Evolutionary conservation across 1,140 invertebrate genomes (phyloP).

Genomic region (Drosophila sturtevanti): DNA sequence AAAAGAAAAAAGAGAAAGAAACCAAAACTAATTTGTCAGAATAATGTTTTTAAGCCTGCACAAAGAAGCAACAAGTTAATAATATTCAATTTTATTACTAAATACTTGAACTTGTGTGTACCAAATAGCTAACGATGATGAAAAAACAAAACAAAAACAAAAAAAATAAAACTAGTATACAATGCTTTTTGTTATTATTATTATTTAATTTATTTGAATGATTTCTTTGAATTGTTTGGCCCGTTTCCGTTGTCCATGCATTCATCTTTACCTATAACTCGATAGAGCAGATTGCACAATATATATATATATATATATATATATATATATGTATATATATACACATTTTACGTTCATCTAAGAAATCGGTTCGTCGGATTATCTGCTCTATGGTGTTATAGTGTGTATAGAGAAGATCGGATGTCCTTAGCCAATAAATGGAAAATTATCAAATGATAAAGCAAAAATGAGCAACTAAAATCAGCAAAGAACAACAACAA

Average conservation of each 20-base stretch:
- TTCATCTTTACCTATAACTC: background rate
- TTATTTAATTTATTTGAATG: slow-evolving; percentile 9
- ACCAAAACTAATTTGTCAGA: slow-evolving; percentile 6
- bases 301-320: background rate
- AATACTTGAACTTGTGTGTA: slow-evolving; percentile 14
- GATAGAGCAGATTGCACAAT: slow-evolving; percentile 4
- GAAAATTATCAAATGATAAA: background rate
- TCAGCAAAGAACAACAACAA: background rate
- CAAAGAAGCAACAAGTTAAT: slow-evolving; percentile 7
- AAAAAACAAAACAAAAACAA: background rate
- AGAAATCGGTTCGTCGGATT: background rate
- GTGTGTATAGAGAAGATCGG: background rate
- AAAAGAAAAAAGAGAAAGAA: background rate
- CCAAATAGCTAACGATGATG: slow-evolving; percentile 14
- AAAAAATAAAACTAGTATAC: slow-evolving; percentile 9
- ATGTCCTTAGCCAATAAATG: background rate
- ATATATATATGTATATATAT: background rate
- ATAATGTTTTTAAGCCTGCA: slow-evolving; percentile 15
- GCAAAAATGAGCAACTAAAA: background rate
- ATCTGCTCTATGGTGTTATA: background rate
- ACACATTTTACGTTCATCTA: slow-evolving; percentile 1
- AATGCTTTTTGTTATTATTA: slow-evolving; percentile 11
- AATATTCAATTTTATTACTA: slow-evolving; percentile 25
- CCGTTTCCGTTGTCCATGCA: background rate
- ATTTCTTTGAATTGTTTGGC: slow-evolving; percentile 8